phyloP scores from a whole-genome alignment of 2,888 invertebrate genomes.

The Sminthurinus aureus region DNA sequence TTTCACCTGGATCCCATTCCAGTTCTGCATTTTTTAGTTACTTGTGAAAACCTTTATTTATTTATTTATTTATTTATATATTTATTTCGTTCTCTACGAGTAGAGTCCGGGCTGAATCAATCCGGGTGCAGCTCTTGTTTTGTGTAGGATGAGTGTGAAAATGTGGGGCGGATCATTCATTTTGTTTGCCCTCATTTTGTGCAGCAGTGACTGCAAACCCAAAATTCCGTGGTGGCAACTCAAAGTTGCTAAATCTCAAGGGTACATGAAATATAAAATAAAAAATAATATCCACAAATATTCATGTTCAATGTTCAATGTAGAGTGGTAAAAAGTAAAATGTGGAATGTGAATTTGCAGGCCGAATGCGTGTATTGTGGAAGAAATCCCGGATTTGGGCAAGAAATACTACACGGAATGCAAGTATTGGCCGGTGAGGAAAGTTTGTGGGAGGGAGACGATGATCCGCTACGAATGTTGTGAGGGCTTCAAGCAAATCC shows the following conservation, averaged over 20 bases:
- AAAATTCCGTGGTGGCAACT: constrained; percentile 63
- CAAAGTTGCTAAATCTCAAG: constrained; percentile 63
- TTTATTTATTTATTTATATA: no score
- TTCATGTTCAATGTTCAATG: constrained; percentile 19
- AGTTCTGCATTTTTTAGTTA: no score
- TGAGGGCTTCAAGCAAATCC: constrained; percentile 65
- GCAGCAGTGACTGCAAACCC: constrained; percentile 2
- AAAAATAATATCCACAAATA: constrained; percentile 1
- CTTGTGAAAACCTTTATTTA: no score
- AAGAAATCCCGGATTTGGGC: constrained; percentile 63
- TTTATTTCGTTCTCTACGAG: no score
- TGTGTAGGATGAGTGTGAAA: no score
- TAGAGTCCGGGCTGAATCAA: no score
- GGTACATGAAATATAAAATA: constrained; percentile 59
- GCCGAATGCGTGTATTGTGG: constrained; percentile 65
- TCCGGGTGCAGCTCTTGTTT: no score
- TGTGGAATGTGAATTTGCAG: constrained; percentile 58
- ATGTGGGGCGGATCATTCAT: no score
- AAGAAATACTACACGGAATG: constrained; percentile 64
- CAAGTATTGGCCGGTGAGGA: constrained; percentile 63
- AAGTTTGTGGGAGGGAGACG: constrained; percentile 64
- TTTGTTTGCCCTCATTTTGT: no score
- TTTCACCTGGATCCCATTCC: no score
- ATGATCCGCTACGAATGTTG: constrained; percentile 66
- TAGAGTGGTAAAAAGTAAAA: neutral